phyloP scores from a whole-genome alignment of 1,140 invertebrate genomes.

The Achatina immaculata region DNA sequence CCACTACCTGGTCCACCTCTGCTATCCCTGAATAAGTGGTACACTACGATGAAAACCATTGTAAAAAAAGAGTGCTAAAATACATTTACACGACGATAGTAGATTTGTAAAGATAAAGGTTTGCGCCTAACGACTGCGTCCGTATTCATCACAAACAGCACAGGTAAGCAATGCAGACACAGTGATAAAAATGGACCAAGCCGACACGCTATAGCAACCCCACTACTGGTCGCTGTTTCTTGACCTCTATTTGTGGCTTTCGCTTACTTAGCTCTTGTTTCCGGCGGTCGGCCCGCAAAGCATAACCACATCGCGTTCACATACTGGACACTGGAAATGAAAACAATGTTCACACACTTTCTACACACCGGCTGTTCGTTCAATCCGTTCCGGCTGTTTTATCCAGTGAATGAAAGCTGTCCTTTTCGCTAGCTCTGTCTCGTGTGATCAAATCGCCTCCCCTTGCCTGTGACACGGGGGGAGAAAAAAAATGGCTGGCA shows the following conservation, averaged over 20 bases:
- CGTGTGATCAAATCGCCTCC: neutral
- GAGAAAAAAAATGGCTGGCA: slow-evolving; percentile 28
- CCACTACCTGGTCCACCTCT: neutral
- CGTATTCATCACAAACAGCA: too few species aligned
- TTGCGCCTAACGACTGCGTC: too few species aligned
- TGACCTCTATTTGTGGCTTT: too few species aligned
- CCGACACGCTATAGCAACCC: too few species aligned
- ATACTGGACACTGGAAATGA: neutral
- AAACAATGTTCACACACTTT: neutral
- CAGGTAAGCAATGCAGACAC: too few species aligned
- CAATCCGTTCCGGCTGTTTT: neutral
- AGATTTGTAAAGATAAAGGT: too few species aligned
- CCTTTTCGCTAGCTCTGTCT: neutral
- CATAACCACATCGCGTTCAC: neutral
- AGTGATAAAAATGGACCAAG: too few species aligned
- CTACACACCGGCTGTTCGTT: neutral
- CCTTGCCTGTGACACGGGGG: slow-evolving; percentile 2
- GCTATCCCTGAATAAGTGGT: neutral
- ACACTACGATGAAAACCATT: too few species aligned
- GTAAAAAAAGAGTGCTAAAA: too few species aligned
- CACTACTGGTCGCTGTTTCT: neutral
- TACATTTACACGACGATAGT: too few species aligned
- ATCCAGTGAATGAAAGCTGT: neutral
- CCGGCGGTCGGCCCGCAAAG: neutral
- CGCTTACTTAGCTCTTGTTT: neutral